These are phyloP conservation scores for Sebastes goodei DNA, from an alignment of 2,797 vertebrate species.

Conservation along the genomic window DNA sequence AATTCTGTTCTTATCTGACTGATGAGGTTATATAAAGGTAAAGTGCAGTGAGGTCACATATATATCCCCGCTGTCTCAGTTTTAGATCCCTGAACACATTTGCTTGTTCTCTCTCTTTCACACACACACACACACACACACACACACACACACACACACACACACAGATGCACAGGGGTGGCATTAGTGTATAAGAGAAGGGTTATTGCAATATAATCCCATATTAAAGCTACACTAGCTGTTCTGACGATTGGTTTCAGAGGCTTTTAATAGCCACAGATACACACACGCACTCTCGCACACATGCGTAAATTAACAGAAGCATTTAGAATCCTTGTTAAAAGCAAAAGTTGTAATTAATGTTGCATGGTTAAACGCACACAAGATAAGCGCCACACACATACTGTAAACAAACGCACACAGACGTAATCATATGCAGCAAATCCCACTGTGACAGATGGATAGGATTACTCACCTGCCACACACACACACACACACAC, in stretches of 20 bases:
- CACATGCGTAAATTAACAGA: background rate
- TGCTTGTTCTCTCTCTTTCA: background rate
- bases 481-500: conserved; percentile 12
- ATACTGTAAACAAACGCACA: background rate
- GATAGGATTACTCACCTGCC: conserved; percentile 54
- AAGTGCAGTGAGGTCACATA: conserved; percentile 20
- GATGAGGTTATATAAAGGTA: conserved; percentile 24
- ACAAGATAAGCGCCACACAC: background rate
- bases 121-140: background rate
- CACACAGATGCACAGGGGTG: conserved; percentile 33
- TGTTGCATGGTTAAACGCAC: conserved; percentile 9
- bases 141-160: background rate
- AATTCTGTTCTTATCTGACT: conserved; percentile 6
- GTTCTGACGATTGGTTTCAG: conserved; percentile 41
- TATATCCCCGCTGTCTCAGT: background rate
- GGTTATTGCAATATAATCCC: conserved; percentile 72
- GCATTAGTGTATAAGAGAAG: conserved; percentile 65
- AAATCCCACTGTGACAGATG: conserved; percentile 55
- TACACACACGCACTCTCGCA: conserved; percentile 4
- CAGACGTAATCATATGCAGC: conserved; percentile 41
- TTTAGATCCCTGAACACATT: conserved; percentile 8
- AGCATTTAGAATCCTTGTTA: conserved; percentile 14
- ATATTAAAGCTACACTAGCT: conserved; percentile 63
- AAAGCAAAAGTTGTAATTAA: conserved; percentile 41
- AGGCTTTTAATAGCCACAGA: conserved; percentile 61